Conservation (phyloP, 2,113 vertebrate species). For the Balaenoptera acutorostrata region DNA sequence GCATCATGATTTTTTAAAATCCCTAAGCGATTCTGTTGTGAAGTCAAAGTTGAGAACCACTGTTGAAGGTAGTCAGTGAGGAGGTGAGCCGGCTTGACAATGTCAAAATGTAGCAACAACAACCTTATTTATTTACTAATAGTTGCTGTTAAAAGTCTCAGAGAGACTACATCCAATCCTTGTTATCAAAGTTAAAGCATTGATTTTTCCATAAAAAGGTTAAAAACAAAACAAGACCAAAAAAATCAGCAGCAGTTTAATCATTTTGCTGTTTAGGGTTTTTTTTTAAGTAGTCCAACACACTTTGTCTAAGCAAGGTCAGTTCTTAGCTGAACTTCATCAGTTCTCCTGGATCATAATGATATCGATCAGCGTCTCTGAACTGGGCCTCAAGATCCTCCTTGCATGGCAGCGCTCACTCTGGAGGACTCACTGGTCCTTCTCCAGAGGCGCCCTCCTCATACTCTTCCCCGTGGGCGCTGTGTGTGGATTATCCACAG, state of each 20-base stretch:
- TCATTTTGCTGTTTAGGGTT: not conserved
- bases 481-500: not conserved
- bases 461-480: accelerated
- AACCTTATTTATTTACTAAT: not conserved
- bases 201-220: not conserved
- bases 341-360: not conserved
- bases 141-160: not conserved
- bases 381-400: not conserved
- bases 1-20: not conserved
- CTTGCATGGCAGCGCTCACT: accelerated
- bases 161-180: not conserved
- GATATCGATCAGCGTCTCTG: not conserved
- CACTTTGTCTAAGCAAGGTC: not conserved
- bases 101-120: not conserved
- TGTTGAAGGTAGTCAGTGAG: not conserved
- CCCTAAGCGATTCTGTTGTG: not conserved
- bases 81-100: not conserved
- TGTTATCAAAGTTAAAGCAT: not conserved
- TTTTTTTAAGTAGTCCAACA: not conserved
- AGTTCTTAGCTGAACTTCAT: accelerated
- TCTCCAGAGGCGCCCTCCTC: not conserved
- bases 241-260: not conserved
- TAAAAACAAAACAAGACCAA: not conserved
- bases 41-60: not conserved
- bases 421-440: not conserved